phyloP scores from a whole-genome alignment of 1,140 invertebrate species.

The Anastrepha ludens region DNA sequence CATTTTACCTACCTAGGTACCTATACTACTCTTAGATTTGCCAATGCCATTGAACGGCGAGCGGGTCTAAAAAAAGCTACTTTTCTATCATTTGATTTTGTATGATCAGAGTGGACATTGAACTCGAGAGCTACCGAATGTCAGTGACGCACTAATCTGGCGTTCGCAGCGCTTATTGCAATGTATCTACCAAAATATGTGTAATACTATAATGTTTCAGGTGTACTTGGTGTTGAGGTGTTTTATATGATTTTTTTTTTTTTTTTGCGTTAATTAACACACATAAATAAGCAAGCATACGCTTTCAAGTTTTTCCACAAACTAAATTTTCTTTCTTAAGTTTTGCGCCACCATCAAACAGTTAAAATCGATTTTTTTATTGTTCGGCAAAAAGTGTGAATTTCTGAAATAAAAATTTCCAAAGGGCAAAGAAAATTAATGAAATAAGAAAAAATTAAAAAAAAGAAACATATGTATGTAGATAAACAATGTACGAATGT shows the following conservation, averaged over 20 bases:
- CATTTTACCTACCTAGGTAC: no score
- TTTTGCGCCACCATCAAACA: not conserved
- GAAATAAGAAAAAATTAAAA: not conserved
- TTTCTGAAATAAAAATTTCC: not conserved
- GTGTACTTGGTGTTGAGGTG: not conserved
- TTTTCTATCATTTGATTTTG: no score
- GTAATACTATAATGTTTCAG: not conserved
- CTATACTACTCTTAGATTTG: no score
- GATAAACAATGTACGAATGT: not conserved
- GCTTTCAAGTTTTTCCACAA: not conserved
- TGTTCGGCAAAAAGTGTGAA: not conserved
- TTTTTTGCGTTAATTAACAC: conserved; percentile 18
- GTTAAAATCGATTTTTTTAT: not conserved
- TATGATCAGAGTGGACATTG: no score
- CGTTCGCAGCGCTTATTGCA: not conserved
- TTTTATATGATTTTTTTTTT: not conserved
- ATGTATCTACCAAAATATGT: not conserved
- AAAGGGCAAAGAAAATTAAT: not conserved
- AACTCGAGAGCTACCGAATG: no score
- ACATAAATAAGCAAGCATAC: not conserved
- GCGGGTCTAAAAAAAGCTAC: no score
- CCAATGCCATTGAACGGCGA: no score
- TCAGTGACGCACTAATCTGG: no score
- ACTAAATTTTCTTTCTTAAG: not conserved
- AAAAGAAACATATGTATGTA: not conserved